Evolutionary conservation across 1,140 invertebrate species (phyloP).

Genomic region (Microplitis demolitor): DNA sequence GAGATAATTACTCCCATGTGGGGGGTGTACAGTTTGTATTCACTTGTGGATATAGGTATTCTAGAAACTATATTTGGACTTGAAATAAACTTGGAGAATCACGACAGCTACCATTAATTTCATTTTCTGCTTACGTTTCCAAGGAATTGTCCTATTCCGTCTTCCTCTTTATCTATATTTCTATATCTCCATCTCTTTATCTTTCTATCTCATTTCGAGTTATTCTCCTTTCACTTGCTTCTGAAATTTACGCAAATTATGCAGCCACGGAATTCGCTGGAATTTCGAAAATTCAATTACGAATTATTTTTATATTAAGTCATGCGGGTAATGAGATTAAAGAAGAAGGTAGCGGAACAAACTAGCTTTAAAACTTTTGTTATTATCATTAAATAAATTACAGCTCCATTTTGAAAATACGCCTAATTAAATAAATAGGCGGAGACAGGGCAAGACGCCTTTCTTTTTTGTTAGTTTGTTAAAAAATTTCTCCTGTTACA

Average conservation of each 20-base stretch:
- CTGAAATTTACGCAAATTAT: neutral
- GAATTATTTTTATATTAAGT: neutral
- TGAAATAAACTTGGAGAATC: conserved; percentile 11
- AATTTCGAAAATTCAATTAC: conserved; percentile 12
- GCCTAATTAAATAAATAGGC: no score
- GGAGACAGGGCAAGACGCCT: no score
- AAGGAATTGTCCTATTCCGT: neutral
- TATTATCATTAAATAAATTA: no score
- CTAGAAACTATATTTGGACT: conserved; percentile 6
- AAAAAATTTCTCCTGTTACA: no score
- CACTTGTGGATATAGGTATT: neutral
- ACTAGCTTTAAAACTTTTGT: no score
- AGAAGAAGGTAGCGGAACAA: no score
- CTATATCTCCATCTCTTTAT: neutral
- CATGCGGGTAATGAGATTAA: neutral
- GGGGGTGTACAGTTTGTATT: neutral
- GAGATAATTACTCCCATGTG: neutral
- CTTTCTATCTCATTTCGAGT: neutral
- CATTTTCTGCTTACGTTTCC: conserved; percentile 1
- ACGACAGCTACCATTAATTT: conserved; percentile 11
- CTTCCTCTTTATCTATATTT: neutral
- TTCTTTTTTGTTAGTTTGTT: no score
- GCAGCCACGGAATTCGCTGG: neutral
- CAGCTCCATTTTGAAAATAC: no score
- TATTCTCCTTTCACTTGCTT: neutral